Conservation (phyloP, 2,797 vertebrate species). For the Protonibea diacanthus region DNA sequence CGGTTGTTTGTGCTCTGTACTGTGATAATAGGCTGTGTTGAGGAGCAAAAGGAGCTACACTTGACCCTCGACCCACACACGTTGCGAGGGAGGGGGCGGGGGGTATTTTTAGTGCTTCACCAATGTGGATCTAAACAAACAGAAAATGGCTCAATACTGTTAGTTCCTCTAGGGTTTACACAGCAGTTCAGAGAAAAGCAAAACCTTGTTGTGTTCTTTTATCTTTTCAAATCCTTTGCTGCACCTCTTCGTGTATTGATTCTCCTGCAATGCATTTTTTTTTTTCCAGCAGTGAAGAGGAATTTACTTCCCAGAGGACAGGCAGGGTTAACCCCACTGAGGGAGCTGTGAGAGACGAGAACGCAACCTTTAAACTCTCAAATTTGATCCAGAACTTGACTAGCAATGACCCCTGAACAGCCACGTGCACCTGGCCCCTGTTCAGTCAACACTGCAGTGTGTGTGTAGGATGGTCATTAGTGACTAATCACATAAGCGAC, state of each 20-base stretch:
- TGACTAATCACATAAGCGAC: constrained; percentile 62
- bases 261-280: constrained; percentile 33
- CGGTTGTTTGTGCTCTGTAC: constrained; percentile 68
- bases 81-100: constrained; percentile 31
- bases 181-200: constrained; percentile 66
- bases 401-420: constrained; percentile 6
- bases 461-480: constrained; percentile 67
- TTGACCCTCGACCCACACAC: constrained; percentile 75
- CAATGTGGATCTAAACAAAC: constrained; percentile 66
- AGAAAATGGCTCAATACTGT: constrained; percentile 67
- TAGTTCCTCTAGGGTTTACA: constrained; percentile 63
- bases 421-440: constrained; percentile 3
- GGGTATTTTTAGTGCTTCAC: constrained; percentile 73
- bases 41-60: constrained; percentile 62
- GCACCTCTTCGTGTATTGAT: constrained; percentile 62
- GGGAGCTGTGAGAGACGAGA: constrained; percentile 10
- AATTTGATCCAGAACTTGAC: constrained; percentile 23
- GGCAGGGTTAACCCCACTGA: constrained; percentile 32
- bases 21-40: constrained; percentile 70
- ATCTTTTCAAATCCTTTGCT: constrained; percentile 48
- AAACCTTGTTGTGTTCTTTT: constrained; percentile 67
- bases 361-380: constrained; percentile 12
- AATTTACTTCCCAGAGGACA: constrained; percentile 49
- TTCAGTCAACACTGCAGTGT: constrained; percentile 18
- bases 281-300: constrained; percentile 37